Conservation (phyloP, 2,113 vertebrate species). For the Pseudorasbora parva region DNA sequence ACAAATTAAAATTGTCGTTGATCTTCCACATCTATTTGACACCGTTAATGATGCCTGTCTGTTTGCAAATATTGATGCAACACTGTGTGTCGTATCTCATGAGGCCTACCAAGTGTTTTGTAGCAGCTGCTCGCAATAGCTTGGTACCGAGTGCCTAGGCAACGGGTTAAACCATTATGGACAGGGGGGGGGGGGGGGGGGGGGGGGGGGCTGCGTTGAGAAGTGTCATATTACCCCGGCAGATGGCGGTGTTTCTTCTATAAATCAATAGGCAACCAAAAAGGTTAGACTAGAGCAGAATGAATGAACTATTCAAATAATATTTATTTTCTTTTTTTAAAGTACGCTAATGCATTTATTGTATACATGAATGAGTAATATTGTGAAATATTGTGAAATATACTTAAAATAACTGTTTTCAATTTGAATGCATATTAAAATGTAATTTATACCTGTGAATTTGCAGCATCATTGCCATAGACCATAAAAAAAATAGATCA, state of each 20-base stretch:
- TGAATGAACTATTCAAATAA: too few relatives aligned
- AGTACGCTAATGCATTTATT: background rate
- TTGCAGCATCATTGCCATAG: background rate
- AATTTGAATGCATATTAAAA: background rate
- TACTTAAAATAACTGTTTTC: background rate
- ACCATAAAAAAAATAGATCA: too few relatives aligned
- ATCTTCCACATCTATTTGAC: background rate
- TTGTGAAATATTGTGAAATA: background rate
- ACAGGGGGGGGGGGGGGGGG: too few relatives aligned
- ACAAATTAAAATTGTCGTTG: background rate
- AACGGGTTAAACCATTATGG: conserved; percentile 58
- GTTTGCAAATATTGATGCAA: conserved; percentile 1
- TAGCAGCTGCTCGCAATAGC: conserved; percentile 26
- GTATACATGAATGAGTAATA: background rate
- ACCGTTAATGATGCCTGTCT: background rate
- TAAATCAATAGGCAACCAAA: background rate
- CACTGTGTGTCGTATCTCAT: background rate
- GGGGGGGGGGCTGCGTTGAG: too few relatives aligned
- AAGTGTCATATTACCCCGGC: background rate
- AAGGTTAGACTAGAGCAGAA: too few relatives aligned
- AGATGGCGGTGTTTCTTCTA: conserved; percentile 15
- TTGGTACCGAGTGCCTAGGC: conserved; percentile 50
- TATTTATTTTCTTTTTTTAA: too few relatives aligned
- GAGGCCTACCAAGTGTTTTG: conserved; percentile 45
- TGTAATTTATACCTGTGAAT: background rate